phyloP scores from a whole-genome alignment of 1,140 invertebrate species.

The Magallana angulata region DNA sequence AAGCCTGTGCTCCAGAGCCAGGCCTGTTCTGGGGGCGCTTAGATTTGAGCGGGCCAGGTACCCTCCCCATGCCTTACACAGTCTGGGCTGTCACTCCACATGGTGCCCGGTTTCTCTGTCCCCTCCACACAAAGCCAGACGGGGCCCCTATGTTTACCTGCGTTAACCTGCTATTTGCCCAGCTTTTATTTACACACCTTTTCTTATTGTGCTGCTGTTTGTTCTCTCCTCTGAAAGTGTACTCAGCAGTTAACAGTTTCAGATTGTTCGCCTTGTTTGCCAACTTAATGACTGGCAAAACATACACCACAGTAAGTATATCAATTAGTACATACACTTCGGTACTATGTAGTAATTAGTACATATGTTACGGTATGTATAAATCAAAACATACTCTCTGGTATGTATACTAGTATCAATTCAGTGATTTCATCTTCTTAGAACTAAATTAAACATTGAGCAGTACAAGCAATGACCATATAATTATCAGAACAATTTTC shows the following conservation, averaged over 20 bases:
- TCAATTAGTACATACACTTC: too few relatives aligned
- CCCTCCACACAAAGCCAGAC: background rate
- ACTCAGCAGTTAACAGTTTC: background rate
- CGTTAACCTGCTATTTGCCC: background rate
- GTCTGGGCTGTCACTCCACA: too few relatives aligned
- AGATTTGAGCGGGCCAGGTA: background rate
- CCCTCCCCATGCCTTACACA: background rate
- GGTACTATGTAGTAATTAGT: too few relatives aligned
- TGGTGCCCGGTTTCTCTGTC: background rate
- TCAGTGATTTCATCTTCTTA: too few relatives aligned
- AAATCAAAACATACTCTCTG: too few relatives aligned
- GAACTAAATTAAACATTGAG: too few relatives aligned
- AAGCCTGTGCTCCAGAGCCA: background rate
- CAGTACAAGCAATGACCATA: too few relatives aligned
- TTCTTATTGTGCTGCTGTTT: background rate
- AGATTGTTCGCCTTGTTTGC: background rate
- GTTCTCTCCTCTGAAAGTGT: background rate
- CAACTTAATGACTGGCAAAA: background rate
- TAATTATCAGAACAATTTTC: too few relatives aligned
- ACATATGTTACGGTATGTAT: too few relatives aligned
- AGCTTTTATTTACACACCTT: slow-evolving; percentile 1
- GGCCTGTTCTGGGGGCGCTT: background rate
- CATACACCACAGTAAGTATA: background rate
- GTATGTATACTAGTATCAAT: too few relatives aligned
- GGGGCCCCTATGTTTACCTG: background rate